Conservation (phyloP, 2,888 invertebrate species). For the Synergus gifuensis region DNA sequence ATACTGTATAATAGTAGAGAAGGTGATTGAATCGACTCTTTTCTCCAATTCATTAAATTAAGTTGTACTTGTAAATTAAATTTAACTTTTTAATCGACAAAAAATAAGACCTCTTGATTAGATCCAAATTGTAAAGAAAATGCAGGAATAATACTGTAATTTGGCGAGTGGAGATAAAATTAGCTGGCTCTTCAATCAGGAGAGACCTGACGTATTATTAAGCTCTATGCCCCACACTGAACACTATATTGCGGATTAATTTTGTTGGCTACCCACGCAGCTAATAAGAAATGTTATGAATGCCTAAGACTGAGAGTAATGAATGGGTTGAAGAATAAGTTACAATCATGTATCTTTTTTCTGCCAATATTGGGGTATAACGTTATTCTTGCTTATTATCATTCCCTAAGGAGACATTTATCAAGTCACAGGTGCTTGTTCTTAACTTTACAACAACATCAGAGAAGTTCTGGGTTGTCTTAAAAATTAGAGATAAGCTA, state of each 20-base stretch:
- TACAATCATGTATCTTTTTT: background rate
- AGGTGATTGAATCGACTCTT: too few species aligned
- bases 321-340: background rate
- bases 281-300: background rate
- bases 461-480: background rate
- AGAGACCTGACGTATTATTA: conserved; percentile 6
- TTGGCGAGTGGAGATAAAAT: conserved; percentile 4
- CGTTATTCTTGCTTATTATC: background rate
- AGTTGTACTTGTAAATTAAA: too few species aligned
- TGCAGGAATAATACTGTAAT: background rate
- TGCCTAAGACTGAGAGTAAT: background rate
- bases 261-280: background rate
- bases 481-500: background rate
- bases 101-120: background rate
- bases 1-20: background rate
- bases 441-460: background rate
- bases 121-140: background rate
- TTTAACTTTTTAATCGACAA: too few species aligned
- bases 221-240: conserved; percentile 1
- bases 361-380: too few species aligned
- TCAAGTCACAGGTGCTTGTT: background rate
- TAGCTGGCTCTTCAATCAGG: conserved; percentile 8
- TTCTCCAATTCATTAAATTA: too few species aligned
- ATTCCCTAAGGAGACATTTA: background rate
- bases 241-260: background rate